phyloP scores from a whole-genome alignment of 2,113 vertebrate species.

The Platysteira castanea region DNA sequence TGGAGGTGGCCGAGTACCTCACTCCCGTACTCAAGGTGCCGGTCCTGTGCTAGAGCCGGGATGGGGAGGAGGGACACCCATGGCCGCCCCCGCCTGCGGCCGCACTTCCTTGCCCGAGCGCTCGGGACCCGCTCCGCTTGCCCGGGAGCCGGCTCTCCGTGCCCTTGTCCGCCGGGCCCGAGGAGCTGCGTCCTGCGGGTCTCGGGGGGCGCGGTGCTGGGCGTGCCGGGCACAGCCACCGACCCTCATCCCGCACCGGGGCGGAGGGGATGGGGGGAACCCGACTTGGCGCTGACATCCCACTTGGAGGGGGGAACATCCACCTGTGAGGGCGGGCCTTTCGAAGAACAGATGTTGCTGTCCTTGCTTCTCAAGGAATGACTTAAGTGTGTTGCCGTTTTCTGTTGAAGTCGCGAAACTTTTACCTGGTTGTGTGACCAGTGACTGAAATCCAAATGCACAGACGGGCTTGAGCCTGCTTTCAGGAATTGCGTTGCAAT shows the following conservation, averaged over 20 bases:
- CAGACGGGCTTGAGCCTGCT: neutral
- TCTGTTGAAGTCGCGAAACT: neutral
- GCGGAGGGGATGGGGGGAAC: neutral
- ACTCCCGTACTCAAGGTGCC: constrained; percentile 96
- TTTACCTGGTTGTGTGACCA: rapidly evolving
- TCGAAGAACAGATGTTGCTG: too few relatives aligned
- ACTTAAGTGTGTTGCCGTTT: neutral
- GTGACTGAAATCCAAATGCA: neutral
- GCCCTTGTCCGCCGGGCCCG: neutral
- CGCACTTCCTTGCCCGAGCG: neutral
- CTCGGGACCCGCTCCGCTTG: neutral
- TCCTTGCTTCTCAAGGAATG: rapidly evolving
- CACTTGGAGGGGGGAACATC: rapidly evolving
- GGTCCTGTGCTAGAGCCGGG: neutral
- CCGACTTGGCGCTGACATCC: rapidly evolving
- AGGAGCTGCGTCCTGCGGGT: neutral
- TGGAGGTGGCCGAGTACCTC: constrained; percentile 94
- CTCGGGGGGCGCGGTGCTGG: neutral
- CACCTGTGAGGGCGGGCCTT: neutral
- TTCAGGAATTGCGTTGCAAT: neutral
- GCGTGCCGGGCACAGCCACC: rapidly evolving
- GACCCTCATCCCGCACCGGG: rapidly evolving
- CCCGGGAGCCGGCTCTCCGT: neutral
- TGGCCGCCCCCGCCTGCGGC: neutral
- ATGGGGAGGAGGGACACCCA: neutral